A percentile compares a stretch with the other conserved stretches of the same genome.
phyloP scores from a whole-genome alignment of 2,797 vertebrate species.

The Bradypodion pumilum region DNA sequence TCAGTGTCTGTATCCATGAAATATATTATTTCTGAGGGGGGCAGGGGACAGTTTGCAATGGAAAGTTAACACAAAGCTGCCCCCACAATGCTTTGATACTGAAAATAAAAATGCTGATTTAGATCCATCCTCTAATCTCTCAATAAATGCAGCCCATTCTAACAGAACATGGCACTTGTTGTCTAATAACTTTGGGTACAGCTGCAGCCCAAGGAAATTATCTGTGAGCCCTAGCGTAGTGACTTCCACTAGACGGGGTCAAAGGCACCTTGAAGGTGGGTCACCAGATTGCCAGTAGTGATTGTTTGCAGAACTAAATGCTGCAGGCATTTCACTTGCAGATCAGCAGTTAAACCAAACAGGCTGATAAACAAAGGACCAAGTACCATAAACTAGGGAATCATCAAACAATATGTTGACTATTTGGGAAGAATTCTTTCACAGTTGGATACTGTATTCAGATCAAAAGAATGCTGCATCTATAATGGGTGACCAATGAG shows the following conservation, averaged over 20 bases:
- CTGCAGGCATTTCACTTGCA: neutral
- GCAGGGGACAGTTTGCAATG: no score
- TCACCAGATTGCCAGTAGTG: neutral
- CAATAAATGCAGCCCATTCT: neutral
- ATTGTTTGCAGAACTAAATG: neutral
- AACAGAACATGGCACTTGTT: neutral
- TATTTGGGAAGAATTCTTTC: neutral
- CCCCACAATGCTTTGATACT: no score
- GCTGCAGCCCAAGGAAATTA: neutral
- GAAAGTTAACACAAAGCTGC: neutral
- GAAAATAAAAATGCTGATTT: neutral
- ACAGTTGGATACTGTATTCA: neutral
- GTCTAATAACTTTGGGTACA: neutral
- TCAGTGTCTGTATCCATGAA: neutral
- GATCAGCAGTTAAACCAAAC: constrained; percentile 10
- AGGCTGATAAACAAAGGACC: neutral
- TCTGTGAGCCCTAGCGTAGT: neutral
- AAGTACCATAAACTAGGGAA: neutral
- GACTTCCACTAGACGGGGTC: neutral
- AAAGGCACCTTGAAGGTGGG: neutral
- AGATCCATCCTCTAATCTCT: neutral
- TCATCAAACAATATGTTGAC: neutral
- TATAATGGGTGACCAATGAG: neutral
- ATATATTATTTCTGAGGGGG: neutral
- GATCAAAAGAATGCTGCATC: neutral